Conservation (phyloP, 2,888 invertebrate species). For the Penaeus monodon region DNA sequence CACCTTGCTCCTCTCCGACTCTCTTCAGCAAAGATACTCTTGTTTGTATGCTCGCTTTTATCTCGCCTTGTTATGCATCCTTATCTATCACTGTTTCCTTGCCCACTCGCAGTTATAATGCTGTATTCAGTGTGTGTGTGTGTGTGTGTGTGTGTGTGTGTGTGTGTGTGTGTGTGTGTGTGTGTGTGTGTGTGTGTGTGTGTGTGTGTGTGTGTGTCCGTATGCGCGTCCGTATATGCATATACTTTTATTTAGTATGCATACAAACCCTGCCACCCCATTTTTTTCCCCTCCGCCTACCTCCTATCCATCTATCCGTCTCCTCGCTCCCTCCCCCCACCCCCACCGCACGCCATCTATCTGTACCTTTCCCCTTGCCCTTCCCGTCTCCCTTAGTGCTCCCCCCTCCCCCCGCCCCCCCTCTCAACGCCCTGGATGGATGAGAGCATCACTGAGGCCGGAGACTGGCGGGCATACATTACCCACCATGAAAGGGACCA, state of each 20-base stretch:
- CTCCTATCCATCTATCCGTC: background rate
- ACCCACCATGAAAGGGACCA: conserved; percentile 23
- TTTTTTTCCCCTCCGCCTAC: background rate
- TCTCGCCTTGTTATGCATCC: too few relatives aligned
- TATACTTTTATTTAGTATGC: too few relatives aligned
- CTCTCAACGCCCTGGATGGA: conserved; percentile 1
- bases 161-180: conserved; percentile 18
- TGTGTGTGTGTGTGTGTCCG: background rate
- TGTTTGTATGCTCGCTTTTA: too few relatives aligned
- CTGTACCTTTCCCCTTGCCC: conserved; percentile 9
- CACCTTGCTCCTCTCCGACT: background rate
- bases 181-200: conserved; percentile 16
- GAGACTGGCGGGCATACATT: conserved; percentile 26
- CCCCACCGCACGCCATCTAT: background rate
- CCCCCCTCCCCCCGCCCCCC: background rate
- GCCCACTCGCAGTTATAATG: too few relatives aligned
- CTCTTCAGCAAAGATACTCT: background rate
- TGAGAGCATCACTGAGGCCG: conserved; percentile 20
- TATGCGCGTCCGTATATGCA: background rate
- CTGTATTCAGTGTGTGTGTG: background rate
- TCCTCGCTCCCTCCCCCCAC: conserved; percentile 1
- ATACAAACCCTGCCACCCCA: background rate
- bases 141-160: conserved; percentile 14
- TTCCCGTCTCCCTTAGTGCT: conserved; percentile 10
- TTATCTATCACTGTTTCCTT: too few relatives aligned